These are phyloP conservation scores for Dinothrombium tinctorium DNA, from an alignment of 1,140 invertebrate species.

Conservation along the genomic window DNA sequence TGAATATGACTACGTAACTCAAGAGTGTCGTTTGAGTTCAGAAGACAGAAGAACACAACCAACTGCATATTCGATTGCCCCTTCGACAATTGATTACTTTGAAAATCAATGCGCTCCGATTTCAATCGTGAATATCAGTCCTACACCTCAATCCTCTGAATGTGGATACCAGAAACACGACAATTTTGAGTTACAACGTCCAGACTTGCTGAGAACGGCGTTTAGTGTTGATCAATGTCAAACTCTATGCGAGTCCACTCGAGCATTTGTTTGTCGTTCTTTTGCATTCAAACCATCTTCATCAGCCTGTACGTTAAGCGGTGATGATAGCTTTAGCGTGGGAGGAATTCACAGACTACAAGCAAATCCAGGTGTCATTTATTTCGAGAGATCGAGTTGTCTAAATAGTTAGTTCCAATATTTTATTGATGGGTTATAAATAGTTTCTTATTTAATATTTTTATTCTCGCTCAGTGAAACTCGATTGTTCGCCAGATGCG, in stretches of 20 bases:
- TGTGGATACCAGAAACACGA: conserved; percentile 15
- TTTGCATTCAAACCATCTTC: conserved; percentile 13
- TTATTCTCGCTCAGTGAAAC: conserved; percentile 23
- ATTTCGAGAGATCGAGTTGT: conserved; percentile 28
- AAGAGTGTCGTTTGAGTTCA: conserved; percentile 23
- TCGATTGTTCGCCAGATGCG: conserved; percentile 24
- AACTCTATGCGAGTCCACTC: conserved; percentile 14
- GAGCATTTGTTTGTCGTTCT: conserved; percentile 16
- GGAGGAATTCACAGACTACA: conserved; percentile 18
- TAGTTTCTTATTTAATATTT: not conserved
- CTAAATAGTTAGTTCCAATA: conserved; percentile 19
- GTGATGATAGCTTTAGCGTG: conserved; percentile 14
- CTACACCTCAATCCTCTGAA: not conserved
- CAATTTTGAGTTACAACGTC: conserved; percentile 14
- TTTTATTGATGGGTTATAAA: not conserved
- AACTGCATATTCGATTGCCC: conserved; percentile 20
- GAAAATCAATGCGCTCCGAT: conserved; percentile 24
- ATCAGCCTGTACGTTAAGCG: conserved; percentile 14
- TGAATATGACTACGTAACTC: conserved; percentile 24
- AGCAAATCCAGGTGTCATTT: conserved; percentile 20
- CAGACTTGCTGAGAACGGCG: conserved; percentile 14
- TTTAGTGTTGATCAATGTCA: conserved; percentile 14
- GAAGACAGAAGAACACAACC: conserved; percentile 23
- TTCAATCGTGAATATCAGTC: not conserved
- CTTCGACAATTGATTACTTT: conserved; percentile 25